Evolutionary conservation across 2,113 vertebrate species (phyloP), one percentile per base, ranked within the genome.

Genomic region (Dipodomys merriami): DNA sequence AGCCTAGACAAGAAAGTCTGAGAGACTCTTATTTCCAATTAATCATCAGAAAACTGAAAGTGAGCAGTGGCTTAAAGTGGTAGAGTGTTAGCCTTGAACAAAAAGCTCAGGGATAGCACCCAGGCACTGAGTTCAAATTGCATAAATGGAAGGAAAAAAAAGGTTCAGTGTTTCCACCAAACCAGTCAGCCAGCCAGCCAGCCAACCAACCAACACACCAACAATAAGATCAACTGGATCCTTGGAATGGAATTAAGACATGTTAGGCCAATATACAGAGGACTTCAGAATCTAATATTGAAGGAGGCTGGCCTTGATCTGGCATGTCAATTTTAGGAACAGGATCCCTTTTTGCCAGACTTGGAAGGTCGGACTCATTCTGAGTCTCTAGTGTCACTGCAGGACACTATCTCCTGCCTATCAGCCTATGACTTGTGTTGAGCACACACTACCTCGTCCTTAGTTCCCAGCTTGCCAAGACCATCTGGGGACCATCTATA

Each of bases 221-320:
- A 81, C 25, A 85, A 44, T 79, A n/a, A 65, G 20, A 74, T 67
- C n/a, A 83, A 57, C 83, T 95, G 67, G 62, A 62, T 90, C 73
- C 57, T 87, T 20, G 9, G 18, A 64, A 76, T 53, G 81, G 90
- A 68, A 44, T 86, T 72, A 69, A 60, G 90, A 62, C 49, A 39
- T 27, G 73, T 77, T 57, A 95, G 73, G 46, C 9, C 73, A 87
- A 82, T 1, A 8, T 57, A 79, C 7, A 91, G 46, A 6, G 15
- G 62, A n/a, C 72, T 88, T 83, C 30, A 39, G 69, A 68, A 57
- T 90, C 25, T 79, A 68, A 15, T 77, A 65, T 60, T 88, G 83
- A 44, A 22, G 86, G 72, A 80, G 27, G 46, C 39, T 93, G 44
- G 19, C 29, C 87, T n/a, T 91, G 22, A 78, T 13, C 2, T 79